These are phyloP conservation scores for Caranx melampygus DNA, from an alignment of 2,113 vertebrate genomes.

Conservation along the genomic window DNA sequence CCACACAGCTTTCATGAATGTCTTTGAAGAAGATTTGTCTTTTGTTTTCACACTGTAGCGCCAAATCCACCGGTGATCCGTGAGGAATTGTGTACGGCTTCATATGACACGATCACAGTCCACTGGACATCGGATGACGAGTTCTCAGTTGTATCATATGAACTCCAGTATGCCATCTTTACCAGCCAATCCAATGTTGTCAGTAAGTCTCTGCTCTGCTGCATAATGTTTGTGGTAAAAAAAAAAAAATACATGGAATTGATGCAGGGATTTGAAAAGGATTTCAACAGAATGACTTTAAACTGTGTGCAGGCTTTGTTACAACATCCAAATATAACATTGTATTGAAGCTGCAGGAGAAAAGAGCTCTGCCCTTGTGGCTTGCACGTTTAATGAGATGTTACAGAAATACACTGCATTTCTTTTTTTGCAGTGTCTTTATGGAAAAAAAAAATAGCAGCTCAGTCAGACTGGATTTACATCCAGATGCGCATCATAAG, in stretches of 20 bases:
- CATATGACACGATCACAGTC: slow-evolving; percentile 97
- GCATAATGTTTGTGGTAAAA: slow-evolving; percentile 19
- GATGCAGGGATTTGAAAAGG: slow-evolving; percentile 34
- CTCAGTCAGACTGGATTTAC: slow-evolving; percentile 32
- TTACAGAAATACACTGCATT: slow-evolving; percentile 30
- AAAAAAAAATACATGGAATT: slow-evolving; percentile 8
- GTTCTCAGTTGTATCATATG: slow-evolving; percentile 96
- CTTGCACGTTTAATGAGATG: slow-evolving; percentile 49
- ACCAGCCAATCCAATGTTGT: slow-evolving; percentile 96
- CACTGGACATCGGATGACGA: slow-evolving; percentile 98
- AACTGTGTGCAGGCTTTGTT: slow-evolving; percentile 29
- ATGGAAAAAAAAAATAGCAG: slow-evolving; percentile 25
- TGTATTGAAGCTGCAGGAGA: slow-evolving; percentile 24
- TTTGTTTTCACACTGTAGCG: slow-evolving; percentile 82
- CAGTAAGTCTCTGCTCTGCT: slow-evolving; percentile 88
- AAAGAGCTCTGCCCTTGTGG: slow-evolving; percentile 5
- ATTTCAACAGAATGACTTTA: slow-evolving; percentile 32
- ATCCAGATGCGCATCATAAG: slow-evolving; percentile 45
- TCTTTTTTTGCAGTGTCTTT: slow-evolving; percentile 21
- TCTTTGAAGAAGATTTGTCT: slow-evolving; percentile 38
- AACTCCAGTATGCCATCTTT: slow-evolving; percentile 97
- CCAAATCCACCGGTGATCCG: slow-evolving; percentile 94
- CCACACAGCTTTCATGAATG: slow-evolving; percentile 35
- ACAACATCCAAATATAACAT: slow-evolving; percentile 38
- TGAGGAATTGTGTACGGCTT: slow-evolving; percentile 97